Conservation (phyloP, 2,888 invertebrate species). For the Luperina testacea region DNA sequence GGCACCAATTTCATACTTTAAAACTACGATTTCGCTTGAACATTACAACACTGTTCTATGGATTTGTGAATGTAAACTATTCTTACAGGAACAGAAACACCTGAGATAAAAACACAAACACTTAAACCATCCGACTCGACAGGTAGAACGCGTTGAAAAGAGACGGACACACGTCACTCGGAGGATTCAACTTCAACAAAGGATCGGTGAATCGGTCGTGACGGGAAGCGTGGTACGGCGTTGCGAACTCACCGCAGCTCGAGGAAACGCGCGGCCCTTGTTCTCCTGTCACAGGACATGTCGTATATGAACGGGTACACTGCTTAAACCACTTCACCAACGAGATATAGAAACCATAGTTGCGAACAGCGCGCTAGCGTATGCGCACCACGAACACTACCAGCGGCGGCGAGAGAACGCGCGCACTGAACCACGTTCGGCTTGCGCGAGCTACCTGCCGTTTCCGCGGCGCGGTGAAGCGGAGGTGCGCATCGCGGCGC, state of each 20-base stretch:
- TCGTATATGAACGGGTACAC: slow-evolving; percentile 83
- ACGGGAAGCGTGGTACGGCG: slow-evolving; percentile 82
- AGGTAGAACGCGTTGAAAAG: slow-evolving; percentile 84
- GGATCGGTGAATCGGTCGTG: slow-evolving; percentile 81
- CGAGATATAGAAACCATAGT: slow-evolving; percentile 84
- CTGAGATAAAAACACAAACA: slow-evolving; percentile 73
- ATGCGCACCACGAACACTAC: slow-evolving; percentile 88
- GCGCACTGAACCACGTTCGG: slow-evolving; percentile 86
- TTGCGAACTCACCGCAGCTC: slow-evolving; percentile 89
- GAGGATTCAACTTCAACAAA: slow-evolving; percentile 88
- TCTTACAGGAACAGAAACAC: slow-evolving; percentile 53
- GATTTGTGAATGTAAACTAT: slow-evolving; percentile 27
- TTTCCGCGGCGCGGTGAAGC: slow-evolving; percentile 85
- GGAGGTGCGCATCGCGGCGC: slow-evolving; percentile 89
- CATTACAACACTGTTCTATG: slow-evolving; percentile 40
- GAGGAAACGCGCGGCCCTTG: slow-evolving; percentile 88
- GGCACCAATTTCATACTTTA: slow-evolving; percentile 37
- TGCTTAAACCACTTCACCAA: slow-evolving; percentile 86
- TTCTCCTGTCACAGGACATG: slow-evolving; percentile 90
- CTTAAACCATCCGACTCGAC: slow-evolving; percentile 75
- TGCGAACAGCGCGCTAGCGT: slow-evolving; percentile 81
- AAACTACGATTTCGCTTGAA: slow-evolving; percentile 22
- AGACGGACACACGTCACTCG: slow-evolving; percentile 85
- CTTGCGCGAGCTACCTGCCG: slow-evolving; percentile 85
- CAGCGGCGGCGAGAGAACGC: slow-evolving; percentile 89